phyloP scores from a whole-genome alignment of 2,113 vertebrate genomes.

The Saguinus imperator region DNA sequence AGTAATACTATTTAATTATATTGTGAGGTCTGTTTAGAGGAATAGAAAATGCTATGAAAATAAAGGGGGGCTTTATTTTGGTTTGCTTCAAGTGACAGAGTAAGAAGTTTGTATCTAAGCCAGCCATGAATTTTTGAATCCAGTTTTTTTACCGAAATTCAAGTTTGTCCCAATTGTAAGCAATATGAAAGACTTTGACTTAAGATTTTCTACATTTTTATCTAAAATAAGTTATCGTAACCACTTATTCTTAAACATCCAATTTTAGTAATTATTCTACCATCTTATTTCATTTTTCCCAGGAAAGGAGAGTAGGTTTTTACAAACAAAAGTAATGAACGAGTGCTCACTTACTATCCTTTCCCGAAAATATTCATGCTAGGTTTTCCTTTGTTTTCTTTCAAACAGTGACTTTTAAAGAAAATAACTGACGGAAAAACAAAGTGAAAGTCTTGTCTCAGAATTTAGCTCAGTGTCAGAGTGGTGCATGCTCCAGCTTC shows the following conservation, averaged over 20 bases:
- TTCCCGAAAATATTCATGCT: background rate
- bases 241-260: background rate
- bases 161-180: background rate
- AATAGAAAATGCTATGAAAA: background rate
- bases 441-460: slow-evolving; percentile 11
- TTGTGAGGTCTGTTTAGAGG: background rate
- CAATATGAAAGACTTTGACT: background rate
- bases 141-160: background rate
- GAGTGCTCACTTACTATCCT: background rate
- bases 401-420: background rate
- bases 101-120: background rate
- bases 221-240: background rate
- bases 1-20: background rate
- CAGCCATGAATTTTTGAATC: background rate
- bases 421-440: background rate
- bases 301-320: slow-evolving; percentile 10
- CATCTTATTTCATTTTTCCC: background rate
- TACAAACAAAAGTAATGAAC: slow-evolving; percentile 23
- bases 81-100: background rate
- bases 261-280: background rate
- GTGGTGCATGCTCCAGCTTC: background rate
- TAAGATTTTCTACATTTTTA: background rate
- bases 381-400: background rate
- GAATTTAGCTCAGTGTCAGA: background rate
- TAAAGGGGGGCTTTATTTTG: background rate